These are phyloP conservation scores for Ricordea florida DNA, from an alignment of 92 coral and sea anemone genomes.

Conservation along the genomic window DNA sequence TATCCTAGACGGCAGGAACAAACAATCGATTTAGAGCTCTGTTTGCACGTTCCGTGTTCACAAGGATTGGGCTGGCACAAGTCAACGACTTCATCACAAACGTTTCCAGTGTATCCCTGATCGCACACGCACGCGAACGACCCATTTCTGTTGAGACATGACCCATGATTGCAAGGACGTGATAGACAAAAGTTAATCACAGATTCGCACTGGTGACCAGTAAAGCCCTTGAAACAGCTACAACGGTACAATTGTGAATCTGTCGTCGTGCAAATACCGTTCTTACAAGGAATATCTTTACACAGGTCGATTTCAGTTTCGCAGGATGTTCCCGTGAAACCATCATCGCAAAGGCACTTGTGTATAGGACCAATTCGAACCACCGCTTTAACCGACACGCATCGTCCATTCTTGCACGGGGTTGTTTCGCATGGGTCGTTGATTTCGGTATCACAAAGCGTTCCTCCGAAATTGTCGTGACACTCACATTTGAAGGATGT, in stretches of 20 bases:
- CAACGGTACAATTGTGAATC: conserved; percentile 36
- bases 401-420: conserved; percentile 64
- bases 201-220: conserved; percentile 56
- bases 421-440: conserved; percentile 44
- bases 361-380: background rate
- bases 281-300: conserved; percentile 53
- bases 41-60: conserved; percentile 73
- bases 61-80: conserved; percentile 69
- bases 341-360: conserved; percentile 44
- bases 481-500: conserved; percentile 70
- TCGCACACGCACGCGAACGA: conserved; percentile 68
- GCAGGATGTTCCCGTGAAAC: conserved; percentile 62
- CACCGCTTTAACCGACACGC: background rate
- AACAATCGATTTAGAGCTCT: conserved; percentile 12
- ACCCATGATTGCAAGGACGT: conserved; percentile 73
- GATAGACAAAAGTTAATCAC: conserved; percentile 52
- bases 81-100: conserved; percentile 40
- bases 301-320: conserved; percentile 43
- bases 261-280: conserved; percentile 42
- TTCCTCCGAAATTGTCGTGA: conserved; percentile 52
- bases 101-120: conserved; percentile 42
- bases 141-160: conserved; percentile 46
- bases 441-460: conserved; percentile 21
- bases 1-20: conserved; percentile 63
- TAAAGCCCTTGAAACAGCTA: conserved; percentile 52